These are phyloP conservation scores for Notothenia rossii DNA, from an alignment of 2,113 vertebrate species.

Conservation along the genomic window DNA sequence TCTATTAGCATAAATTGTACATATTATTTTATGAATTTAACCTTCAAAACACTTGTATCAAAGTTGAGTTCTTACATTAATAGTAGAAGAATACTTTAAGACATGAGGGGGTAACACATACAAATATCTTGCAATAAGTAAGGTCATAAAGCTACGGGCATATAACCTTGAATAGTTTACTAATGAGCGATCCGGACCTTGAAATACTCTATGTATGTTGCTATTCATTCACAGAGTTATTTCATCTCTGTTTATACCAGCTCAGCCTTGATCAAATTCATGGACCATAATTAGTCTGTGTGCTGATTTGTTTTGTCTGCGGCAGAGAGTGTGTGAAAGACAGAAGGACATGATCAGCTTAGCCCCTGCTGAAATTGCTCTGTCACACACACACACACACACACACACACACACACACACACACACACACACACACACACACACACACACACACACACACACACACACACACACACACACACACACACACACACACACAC, in stretches of 20 bases:
- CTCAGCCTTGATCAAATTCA: conserved; percentile 55
- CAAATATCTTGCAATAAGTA: background rate
- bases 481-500: conserved; percentile 28
- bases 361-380: background rate
- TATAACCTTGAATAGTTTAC: background rate
- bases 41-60: background rate
- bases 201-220: background rate
- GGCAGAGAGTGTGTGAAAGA: conserved; percentile 53
- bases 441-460: background rate
- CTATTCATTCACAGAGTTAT: background rate
- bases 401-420: background rate
- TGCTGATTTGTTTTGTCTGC: conserved; percentile 78
- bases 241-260: conserved; percentile 29
- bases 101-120: background rate
- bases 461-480: background rate
- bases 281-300: conserved; percentile 57
- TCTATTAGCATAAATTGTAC: background rate
- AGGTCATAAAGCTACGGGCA: background rate
- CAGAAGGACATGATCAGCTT: conserved; percentile 30
- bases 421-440: conserved; percentile 32
- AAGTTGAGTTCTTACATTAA: background rate
- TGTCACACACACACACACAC: too few species aligned
- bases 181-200: conserved; percentile 1
- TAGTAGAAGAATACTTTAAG: background rate
- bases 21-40: background rate